Evolutionary conservation across 2,113 vertebrate genomes (phyloP).

Genomic region (Cyanistes caeruleus): DNA sequence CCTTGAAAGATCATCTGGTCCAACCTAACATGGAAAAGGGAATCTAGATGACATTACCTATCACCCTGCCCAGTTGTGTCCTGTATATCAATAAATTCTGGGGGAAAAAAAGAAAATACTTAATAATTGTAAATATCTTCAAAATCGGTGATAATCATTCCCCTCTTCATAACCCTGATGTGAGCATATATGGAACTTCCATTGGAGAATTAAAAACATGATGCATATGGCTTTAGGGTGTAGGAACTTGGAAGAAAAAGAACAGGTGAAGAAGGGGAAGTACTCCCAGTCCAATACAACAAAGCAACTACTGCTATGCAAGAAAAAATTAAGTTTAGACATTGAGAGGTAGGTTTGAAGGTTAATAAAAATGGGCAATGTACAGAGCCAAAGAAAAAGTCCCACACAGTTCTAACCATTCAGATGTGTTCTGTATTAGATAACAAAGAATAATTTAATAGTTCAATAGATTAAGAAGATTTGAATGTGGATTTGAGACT

Average conservation of each 20-base stretch:
- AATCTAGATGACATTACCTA: neutral
- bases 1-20: neutral
- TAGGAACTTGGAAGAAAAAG: neutral
- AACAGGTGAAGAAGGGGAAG: neutral
- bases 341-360: neutral
- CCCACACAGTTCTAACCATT: neutral
- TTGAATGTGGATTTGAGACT: neutral
- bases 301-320: neutral
- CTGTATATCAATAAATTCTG: neutral
- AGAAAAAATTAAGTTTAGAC: neutral
- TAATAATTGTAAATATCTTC: neutral
- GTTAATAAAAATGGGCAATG: neutral
- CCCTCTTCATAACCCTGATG: neutral
- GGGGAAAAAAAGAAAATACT: neutral
- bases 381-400: neutral
- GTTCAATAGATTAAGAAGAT: neutral
- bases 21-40: neutral
- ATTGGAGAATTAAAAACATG: neutral
- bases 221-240: neutral
- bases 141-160: neutral
- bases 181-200: neutral
- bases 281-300: neutral
- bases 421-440: neutral
- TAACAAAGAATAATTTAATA: neutral
- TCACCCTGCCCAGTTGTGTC: neutral